These are phyloP conservation scores for Saguinus midas DNA, from an alignment of 2,113 vertebrate species.

Conservation along the genomic window DNA sequence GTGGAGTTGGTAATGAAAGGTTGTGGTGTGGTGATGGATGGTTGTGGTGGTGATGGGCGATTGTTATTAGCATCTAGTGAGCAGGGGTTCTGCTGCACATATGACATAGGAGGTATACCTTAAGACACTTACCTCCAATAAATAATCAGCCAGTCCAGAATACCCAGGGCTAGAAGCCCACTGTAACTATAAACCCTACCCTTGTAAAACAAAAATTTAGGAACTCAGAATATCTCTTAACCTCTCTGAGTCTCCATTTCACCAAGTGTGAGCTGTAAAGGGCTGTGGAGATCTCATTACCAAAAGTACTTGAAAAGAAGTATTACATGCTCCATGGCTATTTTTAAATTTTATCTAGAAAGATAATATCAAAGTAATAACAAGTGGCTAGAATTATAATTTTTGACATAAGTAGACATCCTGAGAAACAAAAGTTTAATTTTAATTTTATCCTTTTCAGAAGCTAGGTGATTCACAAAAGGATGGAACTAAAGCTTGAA, in stretches of 20 bases:
- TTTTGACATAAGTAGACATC: not conserved
- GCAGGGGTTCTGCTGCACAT: not conserved
- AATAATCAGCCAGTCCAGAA: not conserved
- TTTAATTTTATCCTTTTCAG: not conserved
- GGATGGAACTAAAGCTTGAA: not conserved
- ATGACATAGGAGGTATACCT: not conserved
- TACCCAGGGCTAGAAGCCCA: not conserved
- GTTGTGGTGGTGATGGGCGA: not conserved
- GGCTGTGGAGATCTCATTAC: not conserved
- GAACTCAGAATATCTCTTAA: not conserved
- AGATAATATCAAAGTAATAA: not conserved
- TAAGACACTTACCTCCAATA: not conserved
- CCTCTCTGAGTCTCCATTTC: not conserved
- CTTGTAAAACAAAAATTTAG: not conserved
- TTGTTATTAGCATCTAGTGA: not conserved
- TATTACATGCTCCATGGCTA: not conserved
- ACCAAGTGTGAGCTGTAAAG: not conserved
- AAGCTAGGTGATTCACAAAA: not conserved
- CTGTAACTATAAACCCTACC: not conserved
- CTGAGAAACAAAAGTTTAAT: not conserved
- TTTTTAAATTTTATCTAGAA: not conserved
- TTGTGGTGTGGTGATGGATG: too few relatives aligned
- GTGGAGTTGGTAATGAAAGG: too few relatives aligned
- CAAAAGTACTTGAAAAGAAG: not conserved
- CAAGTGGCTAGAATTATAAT: not conserved